Percentiles rank a stretch among this genome's conserved stretches.
Evolutionary conservation across 2,113 vertebrate genomes (phyloP).

Genomic region (Clupea harengus): DNA sequence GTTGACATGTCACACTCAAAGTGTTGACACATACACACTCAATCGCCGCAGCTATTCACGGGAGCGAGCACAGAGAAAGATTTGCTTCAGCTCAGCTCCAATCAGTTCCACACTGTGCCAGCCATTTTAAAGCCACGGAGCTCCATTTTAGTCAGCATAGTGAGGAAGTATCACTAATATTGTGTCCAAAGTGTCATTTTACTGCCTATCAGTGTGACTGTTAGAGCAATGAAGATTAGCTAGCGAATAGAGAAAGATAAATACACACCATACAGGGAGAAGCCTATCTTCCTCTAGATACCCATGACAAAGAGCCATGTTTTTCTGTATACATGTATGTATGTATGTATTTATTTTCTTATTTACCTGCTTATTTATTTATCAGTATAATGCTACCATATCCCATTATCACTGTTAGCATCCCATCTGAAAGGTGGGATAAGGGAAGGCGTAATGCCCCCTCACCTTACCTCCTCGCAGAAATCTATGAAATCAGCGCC

Average conservation of each 20-base stretch:
- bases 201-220: neutral
- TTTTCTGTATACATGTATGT: too few species aligned
- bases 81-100: too few species aligned
- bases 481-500: conserved; percentile 1
- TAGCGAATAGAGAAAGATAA: neutral
- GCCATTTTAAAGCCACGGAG: too few species aligned
- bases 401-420: neutral
- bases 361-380: neutral
- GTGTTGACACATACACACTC: neutral
- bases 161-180: too few species aligned
- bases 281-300: neutral
- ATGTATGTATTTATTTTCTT: neutral
- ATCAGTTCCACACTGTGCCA: too few species aligned
- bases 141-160: too few species aligned
- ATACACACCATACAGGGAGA: neutral
- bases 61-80: too few species aligned
- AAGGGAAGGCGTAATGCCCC: neutral
- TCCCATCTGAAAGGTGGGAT: neutral
- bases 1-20: too few species aligned
- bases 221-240: neutral
- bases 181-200: too few species aligned
- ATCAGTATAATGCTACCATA: neutral
- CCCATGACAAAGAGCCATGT: neutral
- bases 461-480: neutral
- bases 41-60: neutral